phyloP scores from a whole-genome alignment of 2,113 vertebrate species.

The Taurulus bubalis region DNA sequence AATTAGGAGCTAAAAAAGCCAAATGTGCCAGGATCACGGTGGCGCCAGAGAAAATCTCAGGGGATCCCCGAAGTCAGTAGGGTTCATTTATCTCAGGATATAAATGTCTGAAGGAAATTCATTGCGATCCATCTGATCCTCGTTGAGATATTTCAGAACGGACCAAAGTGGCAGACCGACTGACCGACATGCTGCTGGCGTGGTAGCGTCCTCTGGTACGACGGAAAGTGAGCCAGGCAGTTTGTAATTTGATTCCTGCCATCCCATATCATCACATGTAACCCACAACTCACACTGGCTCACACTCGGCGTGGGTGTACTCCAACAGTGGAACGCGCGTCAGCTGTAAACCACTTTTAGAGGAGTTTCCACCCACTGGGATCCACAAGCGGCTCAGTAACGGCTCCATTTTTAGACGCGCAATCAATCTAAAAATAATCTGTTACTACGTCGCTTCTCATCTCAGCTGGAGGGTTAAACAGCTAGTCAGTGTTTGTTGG shows the following conservation, averaged over 20 bases:
- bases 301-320: slow-evolving; percentile 19
- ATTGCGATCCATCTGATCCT: neutral
- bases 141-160: neutral
- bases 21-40: neutral
- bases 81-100: neutral
- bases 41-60: neutral
- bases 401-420: slow-evolving; percentile 41
- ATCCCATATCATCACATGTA: neutral
- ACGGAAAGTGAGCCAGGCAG: slow-evolving; percentile 1
- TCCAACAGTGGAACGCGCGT: slow-evolving; percentile 32
- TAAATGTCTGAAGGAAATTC: neutral
- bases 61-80: neutral
- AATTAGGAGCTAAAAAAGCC: neutral
- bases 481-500: neutral
- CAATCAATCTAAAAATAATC: slow-evolving; percentile 32
- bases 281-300: neutral
- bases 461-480: slow-evolving; percentile 19
- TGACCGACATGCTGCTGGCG: neutral
- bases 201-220: neutral
- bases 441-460: slow-evolving; percentile 41
- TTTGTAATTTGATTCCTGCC: slow-evolving; percentile 10
- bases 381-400: slow-evolving; percentile 12
- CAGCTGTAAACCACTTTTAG: slow-evolving; percentile 43
- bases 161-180: neutral
- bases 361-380: slow-evolving; percentile 49